Evolutionary conservation across 2,888 invertebrate species (phyloP), one percentile per base, ranked within the genome.

Genomic region (Coleophora flavipennella): DNA sequence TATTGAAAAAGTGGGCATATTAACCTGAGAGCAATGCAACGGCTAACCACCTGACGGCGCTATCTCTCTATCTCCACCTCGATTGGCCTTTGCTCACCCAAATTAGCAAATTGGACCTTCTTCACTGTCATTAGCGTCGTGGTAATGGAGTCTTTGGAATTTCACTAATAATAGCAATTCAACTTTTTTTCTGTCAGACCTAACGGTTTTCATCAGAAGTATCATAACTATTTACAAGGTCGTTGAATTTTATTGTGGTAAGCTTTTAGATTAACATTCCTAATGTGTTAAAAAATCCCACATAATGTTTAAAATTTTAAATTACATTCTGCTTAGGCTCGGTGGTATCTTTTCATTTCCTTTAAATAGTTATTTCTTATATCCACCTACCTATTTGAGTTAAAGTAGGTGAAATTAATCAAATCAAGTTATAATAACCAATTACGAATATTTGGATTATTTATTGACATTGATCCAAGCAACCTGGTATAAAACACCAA

Each of bases 1-100:
- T 73, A 74, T 73, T 70, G 67, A 83, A 83, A 81, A 81, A 80
- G 67, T 66, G 63, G 54, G 54, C 55, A 48, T 57, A 58, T 61
- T 59, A 56, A 48, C 56, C 53, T 48, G 50, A 50, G 51, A 6
- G 29, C 29, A 55, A 3, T 6, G 3, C 20, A 20, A 20, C 20
- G 56, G 51, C 48, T 53, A 20, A 20, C 20, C 51, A 50, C 28
- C 25, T 25, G 14, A 20, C 13, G 11, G 6, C 31, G 9, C 27
- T n/a, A 35, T 29, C 35, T 49, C 48, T 41, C 50, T 33, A 38
- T 46, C 55, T 50, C 59, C 73, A 74, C 73, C 75, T 77, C 14
- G 38, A 39, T 35, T 35, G 33, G 33, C 40, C 39, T 40, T 36
- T 38, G 38, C 38, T 37, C 26, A 20, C 53, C 60, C 69, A 72